These are phyloP conservation scores for Venusia cambrica DNA, from an alignment of 2,888 invertebrate species.

Conservation along the genomic window DNA sequence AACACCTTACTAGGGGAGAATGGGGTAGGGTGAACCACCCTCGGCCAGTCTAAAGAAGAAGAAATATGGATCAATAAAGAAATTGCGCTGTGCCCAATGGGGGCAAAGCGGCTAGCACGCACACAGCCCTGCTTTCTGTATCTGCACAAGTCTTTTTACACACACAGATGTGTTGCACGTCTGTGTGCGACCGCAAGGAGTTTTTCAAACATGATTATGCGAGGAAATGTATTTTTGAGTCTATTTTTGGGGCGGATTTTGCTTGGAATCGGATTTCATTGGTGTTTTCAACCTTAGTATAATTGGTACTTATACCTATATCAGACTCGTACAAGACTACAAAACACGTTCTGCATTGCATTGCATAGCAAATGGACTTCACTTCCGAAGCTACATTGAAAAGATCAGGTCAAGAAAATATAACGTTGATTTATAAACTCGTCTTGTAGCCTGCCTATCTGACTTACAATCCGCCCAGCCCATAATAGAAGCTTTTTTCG, in stretches of 20 bases:
- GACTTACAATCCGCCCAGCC: no score
- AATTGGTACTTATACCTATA: no score
- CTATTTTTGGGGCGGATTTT: conserved; percentile 24
- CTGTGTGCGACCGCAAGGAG: conserved; percentile 49
- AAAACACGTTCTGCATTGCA: no score
- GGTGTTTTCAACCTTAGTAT: no score
- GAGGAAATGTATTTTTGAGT: conserved; percentile 28
- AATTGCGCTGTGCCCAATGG: conserved; percentile 79
- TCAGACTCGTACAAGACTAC: no score
- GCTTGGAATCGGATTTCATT: conserved; percentile 10
- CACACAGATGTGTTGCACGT: conserved; percentile 31
- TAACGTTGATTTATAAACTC: no score
- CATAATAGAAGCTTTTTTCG: no score
- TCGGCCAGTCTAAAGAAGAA: conserved; percentile 77
- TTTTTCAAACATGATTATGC: conserved; percentile 36
- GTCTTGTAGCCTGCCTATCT: no score
- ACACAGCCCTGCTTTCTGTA: conserved; percentile 47
- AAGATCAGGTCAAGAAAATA: no score
- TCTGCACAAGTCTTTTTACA: conserved; percentile 35
- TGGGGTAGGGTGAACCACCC: conserved; percentile 32
- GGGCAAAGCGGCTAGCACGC: conserved; percentile 67
- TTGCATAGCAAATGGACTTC: no score
- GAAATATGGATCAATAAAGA: conserved; percentile 83
- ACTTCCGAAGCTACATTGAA: no score
- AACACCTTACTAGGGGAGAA: conserved; percentile 60